Evolutionary conservation across 2,113 vertebrate genomes (phyloP), one percentile per base, ranked within the genome.

Genomic region (Clarias batrachus): DNA sequence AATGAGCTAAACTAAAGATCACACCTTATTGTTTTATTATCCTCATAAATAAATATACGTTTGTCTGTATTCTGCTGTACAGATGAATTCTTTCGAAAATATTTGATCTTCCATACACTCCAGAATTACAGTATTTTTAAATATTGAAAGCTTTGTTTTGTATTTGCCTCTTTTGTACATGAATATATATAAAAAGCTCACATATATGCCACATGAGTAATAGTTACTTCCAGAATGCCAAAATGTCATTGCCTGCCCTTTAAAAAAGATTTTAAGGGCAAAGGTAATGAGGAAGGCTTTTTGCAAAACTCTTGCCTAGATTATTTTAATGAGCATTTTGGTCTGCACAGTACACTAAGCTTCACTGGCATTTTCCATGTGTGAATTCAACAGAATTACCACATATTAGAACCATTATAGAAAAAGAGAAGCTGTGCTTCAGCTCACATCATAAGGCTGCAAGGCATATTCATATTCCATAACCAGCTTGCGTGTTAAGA

Each of bases 401-500:
- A 57, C 30, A 86, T 77, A 74, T 52, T 62, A 52, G 41, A 41
- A 27, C 71, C 25, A 48, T 30, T 74, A 85, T 56, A 33, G 19
- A 85, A 85, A 66, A 66, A 23, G 17, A 48, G 37, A 77, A 25
- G 84, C 62, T 85, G 41, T 85, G 62, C 74, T 68, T 79, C 30
- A 54, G 27, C 84, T 85, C 19, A 78, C 73, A 85, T 41, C 21
- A 33, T 66, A 79, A 37, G 13, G 74, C 84, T 86, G 63, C 63
- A 54, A 86, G 84, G 52, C 62, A 70, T 86, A 86, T 66, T 86
- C 63, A 19, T 30, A 65, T 80, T 80, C 63, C 52, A 86, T 80
- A 86, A 70, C 76, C 84, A 80, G 76, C 84, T 70, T 80, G 84
- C 84, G 6, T 70, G 76, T 74, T 84, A 27, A 76, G 84, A 86